Evolutionary conservation across 2,797 vertebrate genomes (phyloP).

Genomic region (Xenentodon cancila): DNA sequence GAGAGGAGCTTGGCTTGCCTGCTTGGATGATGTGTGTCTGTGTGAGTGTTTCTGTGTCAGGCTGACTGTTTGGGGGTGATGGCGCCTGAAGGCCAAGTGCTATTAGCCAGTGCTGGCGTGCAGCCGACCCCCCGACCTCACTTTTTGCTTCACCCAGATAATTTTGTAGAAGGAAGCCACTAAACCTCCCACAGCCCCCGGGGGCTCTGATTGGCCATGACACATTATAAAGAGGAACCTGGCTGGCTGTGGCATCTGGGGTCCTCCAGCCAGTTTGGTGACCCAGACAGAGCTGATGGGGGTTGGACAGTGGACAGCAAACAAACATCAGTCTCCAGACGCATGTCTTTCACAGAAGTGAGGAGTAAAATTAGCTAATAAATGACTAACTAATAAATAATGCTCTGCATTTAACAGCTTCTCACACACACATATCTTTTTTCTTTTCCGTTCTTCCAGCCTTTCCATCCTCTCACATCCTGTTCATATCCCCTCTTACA

Average conservation of each 20-base stretch:
- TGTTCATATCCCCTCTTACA: no score
- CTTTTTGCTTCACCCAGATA: conserved; percentile 66
- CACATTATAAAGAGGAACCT: conserved; percentile 56
- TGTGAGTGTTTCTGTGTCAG: conserved; percentile 20
- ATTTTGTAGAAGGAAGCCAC: conserved; percentile 46
- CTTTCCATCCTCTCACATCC: not conserved
- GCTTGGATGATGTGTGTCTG: conserved; percentile 17
- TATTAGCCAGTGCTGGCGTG: conserved; percentile 48
- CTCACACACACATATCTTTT: conserved; percentile 2
- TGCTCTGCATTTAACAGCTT: conserved; percentile 17
- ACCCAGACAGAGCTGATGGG: conserved; percentile 50
- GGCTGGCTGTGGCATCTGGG: conserved; percentile 67
- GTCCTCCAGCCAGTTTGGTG: conserved; percentile 51
- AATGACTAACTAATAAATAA: not conserved
- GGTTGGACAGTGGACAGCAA: conserved; percentile 25
- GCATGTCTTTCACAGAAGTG: not conserved
- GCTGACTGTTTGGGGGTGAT: conserved; percentile 36
- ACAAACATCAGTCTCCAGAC: conserved; percentile 29
- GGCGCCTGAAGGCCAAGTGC: conserved; percentile 48
- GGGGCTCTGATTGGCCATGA: conserved; percentile 56
- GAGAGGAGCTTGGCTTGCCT: conserved; percentile 39
- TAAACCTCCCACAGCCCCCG: conserved; percentile 44
- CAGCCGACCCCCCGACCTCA: conserved; percentile 41
- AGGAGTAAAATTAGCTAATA: no score
- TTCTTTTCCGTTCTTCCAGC: not conserved